These are phyloP conservation scores for Prunella himalayana DNA, from an alignment of 2,113 vertebrate species.

Conservation along the genomic window DNA sequence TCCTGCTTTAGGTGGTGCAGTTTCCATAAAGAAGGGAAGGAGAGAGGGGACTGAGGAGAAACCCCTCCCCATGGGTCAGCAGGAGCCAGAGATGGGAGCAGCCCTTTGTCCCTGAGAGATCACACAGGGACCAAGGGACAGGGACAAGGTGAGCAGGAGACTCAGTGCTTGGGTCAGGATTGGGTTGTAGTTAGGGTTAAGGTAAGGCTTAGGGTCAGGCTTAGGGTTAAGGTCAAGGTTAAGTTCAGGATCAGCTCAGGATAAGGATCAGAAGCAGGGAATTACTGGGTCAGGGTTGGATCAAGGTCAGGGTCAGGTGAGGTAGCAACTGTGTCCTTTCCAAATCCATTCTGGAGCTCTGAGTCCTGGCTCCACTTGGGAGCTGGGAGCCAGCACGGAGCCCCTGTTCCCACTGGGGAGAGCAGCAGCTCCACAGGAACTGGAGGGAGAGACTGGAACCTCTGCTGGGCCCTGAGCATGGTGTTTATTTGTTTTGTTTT, in stretches of 20 bases:
- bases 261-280: too few species aligned
- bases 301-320: too few species aligned
- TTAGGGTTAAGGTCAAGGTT: neutral
- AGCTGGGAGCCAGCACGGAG: neutral
- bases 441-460: neutral
- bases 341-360: neutral
- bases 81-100: neutral
- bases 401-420: too few species aligned
- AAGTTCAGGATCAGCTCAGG: neutral
- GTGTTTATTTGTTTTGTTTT: neutral
- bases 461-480: neutral
- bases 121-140: neutral
- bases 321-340: neutral
- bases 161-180: neutral
- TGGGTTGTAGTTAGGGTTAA: neutral
- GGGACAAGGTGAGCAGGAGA: neutral
- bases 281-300: neutral
- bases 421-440: neutral
- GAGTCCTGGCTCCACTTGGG: fast-evolving
- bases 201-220: neutral
- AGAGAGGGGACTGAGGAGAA: neutral
- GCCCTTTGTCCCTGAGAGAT: neutral
- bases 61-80: too few species aligned
- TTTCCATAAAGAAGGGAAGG: neutral
- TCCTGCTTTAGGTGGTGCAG: fast-evolving